Base-by-base conservation (phyloP, 2,888 invertebrate genomes). In the Troides helena region DNA sequence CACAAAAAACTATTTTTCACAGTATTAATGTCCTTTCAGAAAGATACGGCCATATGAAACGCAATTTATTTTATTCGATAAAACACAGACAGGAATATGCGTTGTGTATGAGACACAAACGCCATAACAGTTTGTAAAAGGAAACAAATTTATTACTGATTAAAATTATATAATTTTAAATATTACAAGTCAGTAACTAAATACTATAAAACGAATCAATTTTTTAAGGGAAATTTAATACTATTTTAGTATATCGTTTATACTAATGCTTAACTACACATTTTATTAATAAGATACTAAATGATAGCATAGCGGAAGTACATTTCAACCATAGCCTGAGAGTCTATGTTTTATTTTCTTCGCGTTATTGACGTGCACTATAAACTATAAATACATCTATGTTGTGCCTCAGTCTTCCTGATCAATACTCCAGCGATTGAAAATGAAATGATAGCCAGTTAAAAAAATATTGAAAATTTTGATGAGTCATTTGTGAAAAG, bases 41-140 rank as follows among this genome's bases (percentile, higher is more conserved):
- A 75, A 71, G 71, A 60, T 63, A 59, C 63, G 21, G 62, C 66
- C 62, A 75, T 79, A 80, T 74, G 65, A 71, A 12, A 58, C 36
- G n/a, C 39, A 46, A 56, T 67, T n/a, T 63, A 70, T 63, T 63
- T 56, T 30, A 63, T 73, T 68, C 70, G 68, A 74, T 71, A 75
- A 63, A 67, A 70, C 76, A 80, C 78, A 84, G 81, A 82, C 80
- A 80, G 76, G 80, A 84, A 83, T 88, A 87, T 88, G 90, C 91
- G 90, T 90, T 90, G 90, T 90, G 88, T 89, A 85, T 86, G 81
- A 80, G 83, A 87, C 84, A 88, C 88, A 89, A 90, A 90, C 90
- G 90, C 90, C 90, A 90, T 90, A 90, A 89, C 89, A 90, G 90
- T 88, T 89, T 88, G 86, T n/a, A 80, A 78, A 81, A 72, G 75